Evolutionary conservation across 2,888 invertebrate species (phyloP).

Genomic region (Tachina lurida): DNA sequence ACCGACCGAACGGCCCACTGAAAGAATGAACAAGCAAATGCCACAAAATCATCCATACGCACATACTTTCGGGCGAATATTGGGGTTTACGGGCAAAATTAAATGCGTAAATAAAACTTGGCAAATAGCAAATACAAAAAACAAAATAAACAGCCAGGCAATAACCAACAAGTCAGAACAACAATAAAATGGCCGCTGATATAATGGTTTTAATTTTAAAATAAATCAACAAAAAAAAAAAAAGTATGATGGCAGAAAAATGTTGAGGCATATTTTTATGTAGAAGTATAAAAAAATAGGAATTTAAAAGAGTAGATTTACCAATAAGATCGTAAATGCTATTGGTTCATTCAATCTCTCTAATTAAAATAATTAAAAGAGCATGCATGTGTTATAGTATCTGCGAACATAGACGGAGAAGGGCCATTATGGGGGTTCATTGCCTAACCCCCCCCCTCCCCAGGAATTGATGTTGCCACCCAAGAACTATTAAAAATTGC

Average conservation of each 20-base stretch:
- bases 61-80: conserved; percentile 36
- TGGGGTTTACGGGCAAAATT: conserved; percentile 59
- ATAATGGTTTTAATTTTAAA: conserved; percentile 60
- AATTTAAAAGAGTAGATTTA: background rate
- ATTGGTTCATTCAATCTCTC: background rate
- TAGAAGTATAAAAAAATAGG: background rate
- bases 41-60: conserved; percentile 16
- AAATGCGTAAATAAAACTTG: conserved; percentile 70
- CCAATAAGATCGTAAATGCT: background rate
- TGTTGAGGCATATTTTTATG: conserved; percentile 11
- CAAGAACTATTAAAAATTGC: too few relatives aligned
- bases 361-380: too few relatives aligned
- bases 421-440: too few relatives aligned
- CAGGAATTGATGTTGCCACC: too few relatives aligned
- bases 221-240: background rate
- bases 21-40: conserved; percentile 17
- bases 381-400: too few relatives aligned
- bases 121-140: conserved; percentile 56
- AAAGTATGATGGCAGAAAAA: background rate
- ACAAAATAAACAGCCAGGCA: background rate
- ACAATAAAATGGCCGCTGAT: conserved; percentile 52
- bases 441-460: too few relatives aligned
- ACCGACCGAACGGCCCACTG: conserved; percentile 24
- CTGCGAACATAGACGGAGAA: too few relatives aligned
- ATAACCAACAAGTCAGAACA: background rate